Evolutionary conservation across 2,888 invertebrate species (phyloP), one percentile per base, ranked within the genome.

Genomic region (Eristalis pertinax): DNA sequence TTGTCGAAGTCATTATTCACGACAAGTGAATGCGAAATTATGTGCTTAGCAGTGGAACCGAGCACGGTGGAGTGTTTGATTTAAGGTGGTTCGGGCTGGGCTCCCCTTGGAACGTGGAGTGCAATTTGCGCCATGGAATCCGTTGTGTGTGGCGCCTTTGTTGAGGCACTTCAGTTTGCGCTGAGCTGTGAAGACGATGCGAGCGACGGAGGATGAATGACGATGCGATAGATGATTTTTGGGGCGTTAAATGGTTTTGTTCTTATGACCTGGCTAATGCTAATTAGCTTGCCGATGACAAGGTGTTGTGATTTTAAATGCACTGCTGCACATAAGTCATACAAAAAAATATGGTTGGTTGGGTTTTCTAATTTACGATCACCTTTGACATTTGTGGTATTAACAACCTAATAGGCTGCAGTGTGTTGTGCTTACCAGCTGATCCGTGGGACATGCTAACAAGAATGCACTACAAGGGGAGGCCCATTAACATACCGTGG

Each of bases 1-100:
- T 69, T 69, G 69, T 69, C 69, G 69, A 58, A 58, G 69, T 58
- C 69, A 69, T 69, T 69, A 69, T 69, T 35, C 35, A 29, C 32
- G 50, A 50, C 32, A 60, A 62, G 41, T 29, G 38, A 63, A 63
- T 41, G 43, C 19, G 62, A 63, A 41, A 72, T 72, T 24, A 22
- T 69, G 58, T 50, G 50, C 50, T 50, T 19, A 50, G 50, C 50
- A 22, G 50, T 50, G 50, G 50, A 50, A 50, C 50, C 19, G 50
- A 50, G 50, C 50, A 50, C n/a, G 50, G 19, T 19, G 5, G 50
- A 50, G 50, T 50, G 50, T 50, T 50, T 50, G 50, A 50, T 50
- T 50, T 50, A 8, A 50, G 50, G 19, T 8, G 50, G 50, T 50
- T 8, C 50, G n/a, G 50, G 5, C 26, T 2, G 43, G 32, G 32